Evolutionary conservation across 1,140 invertebrate species (phyloP), one percentile per base, ranked within the genome.

Genomic region (Pachypeltis micranthus): DNA sequence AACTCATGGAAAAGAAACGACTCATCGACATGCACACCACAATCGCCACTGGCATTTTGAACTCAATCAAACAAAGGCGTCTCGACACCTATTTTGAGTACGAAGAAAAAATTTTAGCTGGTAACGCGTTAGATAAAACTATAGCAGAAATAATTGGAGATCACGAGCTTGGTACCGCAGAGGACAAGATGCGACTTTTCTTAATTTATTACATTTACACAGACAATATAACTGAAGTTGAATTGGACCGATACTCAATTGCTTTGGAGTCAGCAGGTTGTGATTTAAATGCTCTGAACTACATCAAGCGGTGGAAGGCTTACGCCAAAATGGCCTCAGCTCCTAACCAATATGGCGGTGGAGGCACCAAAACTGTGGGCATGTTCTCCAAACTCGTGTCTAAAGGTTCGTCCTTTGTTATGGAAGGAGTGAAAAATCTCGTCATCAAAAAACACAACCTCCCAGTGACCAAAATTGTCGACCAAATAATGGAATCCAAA

Each of bases 361-460:
- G 90, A 47, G 94, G 93, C 23, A 96, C 93, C 0, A 96, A 93
- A 78, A 96, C 94, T 0, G 91, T 96, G 0, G 92, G 86, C 68
- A 98, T 99, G 95, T 98, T 99, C 76, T 94, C 93, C 1, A 98
- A 98, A 77, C 79, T 99, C 16, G 88, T 99, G 70, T 92, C 88
- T 3, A 93, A 97, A 74, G 94, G 93, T 26, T 98, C 94, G 1
- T 93, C 92, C 54, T 97, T 98, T 78, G 93, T 98, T 0, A 99
- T 99, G 95, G 96, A 99, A 78, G 96, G 96, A 34, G 96, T 99
- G 0, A 98, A 99, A 76, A 99, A 99, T 81, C 81, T 99, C 64
- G 96, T 98, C 29, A 90, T 98, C 4, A 99, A 99, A 74, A 87
- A 90, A 78, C 94, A 98, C 78, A 93, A 92, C 79, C 77, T 96